Evolutionary conservation across 2,888 invertebrate genomes (phyloP).

Genomic region (Oegoconia quadripuncta): DNA sequence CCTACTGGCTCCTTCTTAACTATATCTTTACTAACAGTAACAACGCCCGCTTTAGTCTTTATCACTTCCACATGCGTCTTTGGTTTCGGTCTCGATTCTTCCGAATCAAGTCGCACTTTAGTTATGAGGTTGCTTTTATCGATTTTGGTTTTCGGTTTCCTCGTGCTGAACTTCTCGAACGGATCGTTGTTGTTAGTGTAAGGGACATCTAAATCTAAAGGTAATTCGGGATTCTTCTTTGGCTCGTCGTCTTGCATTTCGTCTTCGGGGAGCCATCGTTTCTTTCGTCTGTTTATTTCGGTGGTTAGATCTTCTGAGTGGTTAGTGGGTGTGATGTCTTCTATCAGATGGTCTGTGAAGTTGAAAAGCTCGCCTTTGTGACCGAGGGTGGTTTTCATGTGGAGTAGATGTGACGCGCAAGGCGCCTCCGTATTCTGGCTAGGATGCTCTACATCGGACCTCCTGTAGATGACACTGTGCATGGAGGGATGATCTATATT

Average conservation of each 20-base stretch:
- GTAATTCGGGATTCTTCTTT: constrained; percentile 81
- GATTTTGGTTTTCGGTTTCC: constrained; percentile 73
- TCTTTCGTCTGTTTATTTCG: constrained; percentile 67
- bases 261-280: constrained; percentile 85
- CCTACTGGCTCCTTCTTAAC: constrained; percentile 79
- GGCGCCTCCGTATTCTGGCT: constrained; percentile 44
- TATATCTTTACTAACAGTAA: constrained; percentile 81
- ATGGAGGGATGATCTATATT: constrained; percentile 75
- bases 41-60: constrained; percentile 82
- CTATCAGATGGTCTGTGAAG: constrained; percentile 50
- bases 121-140: constrained; percentile 76
- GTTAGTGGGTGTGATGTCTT: constrained; percentile 46
- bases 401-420: constrained; percentile 82
- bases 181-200: constrained; percentile 81
- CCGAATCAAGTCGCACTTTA: constrained; percentile 72
- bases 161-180: constrained; percentile 69
- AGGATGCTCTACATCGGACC: constrained; percentile 85
- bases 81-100: constrained; percentile 80
- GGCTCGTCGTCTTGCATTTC: constrained; percentile 78
- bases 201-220: constrained; percentile 82
- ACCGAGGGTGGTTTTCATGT: constrained; percentile 62
- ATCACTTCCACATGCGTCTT: constrained; percentile 84
- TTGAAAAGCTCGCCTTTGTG: constrained; percentile 60
- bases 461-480: constrained; percentile 91
- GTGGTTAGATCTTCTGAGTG: constrained; percentile 56